phyloP scores from a whole-genome alignment of 1,140 invertebrate genomes.

The Ditylenchus dipsaci region DNA sequence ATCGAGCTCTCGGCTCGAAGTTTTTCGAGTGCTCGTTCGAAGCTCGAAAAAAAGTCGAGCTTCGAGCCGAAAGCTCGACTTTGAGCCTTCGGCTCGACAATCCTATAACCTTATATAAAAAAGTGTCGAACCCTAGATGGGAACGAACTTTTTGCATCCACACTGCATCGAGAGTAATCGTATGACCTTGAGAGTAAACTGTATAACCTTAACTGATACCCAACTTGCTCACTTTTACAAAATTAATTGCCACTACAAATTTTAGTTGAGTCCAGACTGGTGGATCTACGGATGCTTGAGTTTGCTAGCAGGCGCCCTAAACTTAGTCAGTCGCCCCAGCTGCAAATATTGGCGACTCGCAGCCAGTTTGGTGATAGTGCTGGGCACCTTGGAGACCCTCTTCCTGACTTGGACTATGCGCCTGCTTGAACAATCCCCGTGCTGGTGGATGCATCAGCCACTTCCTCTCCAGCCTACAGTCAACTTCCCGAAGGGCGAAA shows the following conservation, averaged over 20 bases:
- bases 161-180: too few species aligned
- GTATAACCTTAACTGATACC: too few species aligned
- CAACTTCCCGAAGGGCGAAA: slow-evolving; percentile 29
- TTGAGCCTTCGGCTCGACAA: too few species aligned
- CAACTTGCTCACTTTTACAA: too few species aligned
- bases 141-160: too few species aligned
- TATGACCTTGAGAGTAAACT: too few species aligned
- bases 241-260: slow-evolving; percentile 5
- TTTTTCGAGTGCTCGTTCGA: too few species aligned
- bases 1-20: too few species aligned
- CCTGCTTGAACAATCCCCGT: slow-evolving; percentile 23
- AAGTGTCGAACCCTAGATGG: too few species aligned
- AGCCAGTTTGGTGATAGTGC: slow-evolving; percentile 29
- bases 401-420: slow-evolving; percentile 38
- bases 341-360: slow-evolving; percentile 37
- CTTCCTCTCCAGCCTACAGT: slow-evolving; percentile 4
- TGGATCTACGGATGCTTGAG: slow-evolving; percentile 42
- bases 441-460: not conserved
- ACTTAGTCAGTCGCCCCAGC: slow-evolving; percentile 19
- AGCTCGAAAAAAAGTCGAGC: too few species aligned
- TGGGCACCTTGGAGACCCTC: slow-evolving; percentile 23
- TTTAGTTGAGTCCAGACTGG: slow-evolving; percentile 41
- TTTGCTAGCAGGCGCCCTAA: slow-evolving; percentile 35
- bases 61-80: too few species aligned
- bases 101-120: too few species aligned